phyloP scores from a whole-genome alignment of 2,888 invertebrate species.

The Serripes groenlandicus region DNA sequence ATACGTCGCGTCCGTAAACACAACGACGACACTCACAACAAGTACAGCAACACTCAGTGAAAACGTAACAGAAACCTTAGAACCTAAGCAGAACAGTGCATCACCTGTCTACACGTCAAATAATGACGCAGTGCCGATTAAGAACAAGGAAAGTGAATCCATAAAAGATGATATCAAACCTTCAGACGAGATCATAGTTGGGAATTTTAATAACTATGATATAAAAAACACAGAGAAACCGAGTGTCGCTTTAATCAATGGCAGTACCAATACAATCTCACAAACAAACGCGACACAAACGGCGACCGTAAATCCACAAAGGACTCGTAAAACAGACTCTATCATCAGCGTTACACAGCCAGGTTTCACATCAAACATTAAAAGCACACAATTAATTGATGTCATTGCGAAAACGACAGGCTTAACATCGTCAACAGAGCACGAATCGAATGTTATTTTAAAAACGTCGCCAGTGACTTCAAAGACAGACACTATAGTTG shows the following conservation, averaged over 20 bases:
- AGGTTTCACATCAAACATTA: not conserved
- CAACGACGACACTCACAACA: not conserved
- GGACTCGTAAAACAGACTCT: not conserved
- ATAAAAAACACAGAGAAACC: not conserved
- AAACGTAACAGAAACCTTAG: too few relatives aligned
- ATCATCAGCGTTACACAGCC: not conserved
- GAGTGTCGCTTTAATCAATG: not conserved
- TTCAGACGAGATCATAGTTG: slow-evolving; percentile 13
- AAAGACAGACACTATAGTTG: not conserved
- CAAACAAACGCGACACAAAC: not conserved
- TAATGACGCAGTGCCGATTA: too few relatives aligned
- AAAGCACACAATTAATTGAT: not conserved
- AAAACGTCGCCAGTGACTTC: not conserved
- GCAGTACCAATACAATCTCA: not conserved
- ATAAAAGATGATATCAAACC: not conserved
- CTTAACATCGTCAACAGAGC: not conserved
- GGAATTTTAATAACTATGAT: not conserved
- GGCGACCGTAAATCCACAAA: too few relatives aligned
- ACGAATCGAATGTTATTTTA: not conserved
- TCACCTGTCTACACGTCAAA: too few relatives aligned
- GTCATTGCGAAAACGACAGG: not conserved
- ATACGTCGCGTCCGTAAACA: too few relatives aligned
- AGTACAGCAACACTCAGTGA: not conserved
- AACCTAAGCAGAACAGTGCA: too few relatives aligned
- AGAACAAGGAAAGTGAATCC: not conserved